Evolutionary conservation across 2,113 vertebrate genomes (phyloP).

Genomic region (Lepus europaeus): DNA sequence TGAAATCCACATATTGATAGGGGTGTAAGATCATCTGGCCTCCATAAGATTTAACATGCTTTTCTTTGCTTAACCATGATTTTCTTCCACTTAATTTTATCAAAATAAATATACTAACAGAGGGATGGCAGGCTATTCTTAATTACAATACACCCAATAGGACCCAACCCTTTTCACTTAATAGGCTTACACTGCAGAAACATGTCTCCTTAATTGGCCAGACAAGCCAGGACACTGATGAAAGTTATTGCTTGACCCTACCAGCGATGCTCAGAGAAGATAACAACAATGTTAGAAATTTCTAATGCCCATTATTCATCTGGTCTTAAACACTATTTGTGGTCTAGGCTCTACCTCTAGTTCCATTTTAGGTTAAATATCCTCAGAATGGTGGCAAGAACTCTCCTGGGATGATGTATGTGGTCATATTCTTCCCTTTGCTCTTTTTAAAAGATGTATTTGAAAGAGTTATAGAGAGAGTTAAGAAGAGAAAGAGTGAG

Average conservation of each 20-base stretch:
- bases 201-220: conserved; percentile 34
- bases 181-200: conserved; percentile 56
- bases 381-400: background rate
- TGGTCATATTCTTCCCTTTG: background rate
- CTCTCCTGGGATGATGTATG: background rate
- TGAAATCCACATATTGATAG: background rate
- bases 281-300: conserved; percentile 14
- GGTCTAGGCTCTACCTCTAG: no score
- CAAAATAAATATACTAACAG: background rate
- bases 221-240: conserved; percentile 67
- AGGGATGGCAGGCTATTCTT: conserved; percentile 51
- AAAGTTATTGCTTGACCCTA: conserved; percentile 70
- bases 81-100: conserved; percentile 58
- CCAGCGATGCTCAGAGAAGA: conserved; percentile 47
- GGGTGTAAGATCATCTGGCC: background rate
- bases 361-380: background rate
- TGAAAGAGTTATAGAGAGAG: no score
- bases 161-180: conserved; percentile 61
- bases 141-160: conserved; percentile 56
- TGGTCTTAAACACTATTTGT: background rate
- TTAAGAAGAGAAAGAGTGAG: no score
- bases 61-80: conserved; percentile 11
- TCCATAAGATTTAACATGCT: background rate
- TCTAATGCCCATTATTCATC: background rate
- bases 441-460: background rate